Conservation (phyloP, 1,140 invertebrate genomes). For the Bombus ignitus region DNA sequence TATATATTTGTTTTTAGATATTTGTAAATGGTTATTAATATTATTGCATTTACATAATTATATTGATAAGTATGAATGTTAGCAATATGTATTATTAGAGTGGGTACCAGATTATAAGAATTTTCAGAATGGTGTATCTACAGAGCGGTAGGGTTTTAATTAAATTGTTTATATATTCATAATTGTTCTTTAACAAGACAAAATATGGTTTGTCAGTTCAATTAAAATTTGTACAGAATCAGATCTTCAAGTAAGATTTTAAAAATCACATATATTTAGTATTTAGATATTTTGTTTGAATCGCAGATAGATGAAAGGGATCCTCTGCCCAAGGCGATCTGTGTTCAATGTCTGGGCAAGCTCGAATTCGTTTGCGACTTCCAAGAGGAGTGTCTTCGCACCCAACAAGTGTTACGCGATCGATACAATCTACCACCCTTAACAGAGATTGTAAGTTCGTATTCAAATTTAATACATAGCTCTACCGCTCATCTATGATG, state of each 20-base stretch:
- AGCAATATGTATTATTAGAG: conserved; percentile 14
- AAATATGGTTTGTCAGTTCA: neutral
- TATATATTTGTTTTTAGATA: neutral
- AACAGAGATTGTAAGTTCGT: conserved; percentile 78
- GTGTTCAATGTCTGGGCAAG: conserved; percentile 82
- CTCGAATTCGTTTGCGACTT: conserved; percentile 83
- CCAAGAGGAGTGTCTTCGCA: conserved; percentile 82
- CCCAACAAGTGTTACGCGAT: conserved; percentile 79
- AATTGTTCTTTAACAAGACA: neutral
- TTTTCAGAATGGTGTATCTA: conserved; percentile 43
- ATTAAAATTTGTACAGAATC: conserved; percentile 16
- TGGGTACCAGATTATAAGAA: conserved; percentile 60
- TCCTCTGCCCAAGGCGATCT: conserved; percentile 81
- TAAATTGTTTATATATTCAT: neutral
- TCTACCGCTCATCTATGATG: conserved; percentile 68
- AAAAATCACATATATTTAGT: conserved; percentile 50
- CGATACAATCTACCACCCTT: conserved; percentile 78
- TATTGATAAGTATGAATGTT: conserved; percentile 11
- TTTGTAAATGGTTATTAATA: conserved; percentile 15
- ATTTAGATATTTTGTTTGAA: conserved; percentile 74
- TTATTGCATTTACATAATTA: neutral
- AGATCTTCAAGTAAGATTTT: conserved; percentile 7
- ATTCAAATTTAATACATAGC: conserved; percentile 67
- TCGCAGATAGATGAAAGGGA: conserved; percentile 82
- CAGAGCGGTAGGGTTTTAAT: conserved; percentile 69